phyloP scores from a whole-genome alignment of 2,797 vertebrate genomes.

The Melanotaenia parkinsoni region DNA sequence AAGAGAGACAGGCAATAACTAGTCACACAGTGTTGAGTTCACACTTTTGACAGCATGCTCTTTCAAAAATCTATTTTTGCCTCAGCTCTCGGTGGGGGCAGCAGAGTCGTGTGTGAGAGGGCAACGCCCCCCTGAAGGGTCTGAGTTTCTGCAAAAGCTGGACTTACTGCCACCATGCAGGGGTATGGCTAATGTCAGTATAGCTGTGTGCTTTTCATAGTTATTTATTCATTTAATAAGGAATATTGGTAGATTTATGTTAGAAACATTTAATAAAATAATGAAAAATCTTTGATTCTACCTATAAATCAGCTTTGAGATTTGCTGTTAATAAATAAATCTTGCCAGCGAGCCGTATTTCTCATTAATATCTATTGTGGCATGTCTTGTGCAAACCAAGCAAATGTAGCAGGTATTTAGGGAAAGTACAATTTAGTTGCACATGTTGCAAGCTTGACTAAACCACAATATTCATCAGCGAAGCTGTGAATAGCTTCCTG shows the following conservation, averaged over 20 bases:
- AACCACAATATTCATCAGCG: too few relatives aligned
- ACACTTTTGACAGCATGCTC: conserved; percentile 12
- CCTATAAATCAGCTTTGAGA: neutral
- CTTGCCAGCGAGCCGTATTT: too few relatives aligned
- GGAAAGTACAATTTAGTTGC: neutral
- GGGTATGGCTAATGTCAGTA: neutral
- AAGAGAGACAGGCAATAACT: neutral
- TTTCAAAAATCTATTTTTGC: conserved; percentile 36
- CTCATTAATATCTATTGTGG: neutral
- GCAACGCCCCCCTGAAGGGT: neutral
- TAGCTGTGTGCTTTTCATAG: neutral
- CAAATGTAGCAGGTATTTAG: neutral
- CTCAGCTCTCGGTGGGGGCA: conserved; percentile 11
- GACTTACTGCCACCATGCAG: neutral
- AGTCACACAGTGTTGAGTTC: conserved; percentile 8
- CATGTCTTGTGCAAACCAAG: neutral
- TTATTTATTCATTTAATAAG: neutral
- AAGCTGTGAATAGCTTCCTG: too few relatives aligned
- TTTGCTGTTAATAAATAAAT: too few relatives aligned
- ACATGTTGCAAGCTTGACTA: too few relatives aligned
- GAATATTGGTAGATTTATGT: neutral
- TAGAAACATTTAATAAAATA: too few relatives aligned
- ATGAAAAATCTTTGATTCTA: neutral
- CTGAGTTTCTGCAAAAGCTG: conserved; percentile 9
- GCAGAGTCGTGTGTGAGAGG: conserved; percentile 20